A percentile compares a stretch with the other conserved stretches of the same genome.
Conservation (phyloP, 2,113 vertebrate species). For the Crypturellus undulatus region DNA sequence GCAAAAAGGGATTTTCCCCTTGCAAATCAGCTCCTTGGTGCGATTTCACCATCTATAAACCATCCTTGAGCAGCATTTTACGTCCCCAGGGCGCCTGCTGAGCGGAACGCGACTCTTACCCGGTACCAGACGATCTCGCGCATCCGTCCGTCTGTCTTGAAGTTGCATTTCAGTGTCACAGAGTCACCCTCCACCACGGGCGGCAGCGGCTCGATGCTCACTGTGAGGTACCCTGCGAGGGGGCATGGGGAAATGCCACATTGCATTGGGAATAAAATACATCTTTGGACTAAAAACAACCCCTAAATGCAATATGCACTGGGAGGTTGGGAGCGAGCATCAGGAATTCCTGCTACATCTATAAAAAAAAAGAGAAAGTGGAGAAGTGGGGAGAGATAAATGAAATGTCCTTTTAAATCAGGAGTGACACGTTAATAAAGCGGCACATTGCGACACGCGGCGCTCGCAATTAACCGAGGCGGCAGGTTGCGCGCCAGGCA, state of each 20-base stretch:
- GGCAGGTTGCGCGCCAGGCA: background rate
- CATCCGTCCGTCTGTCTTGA: conserved; percentile 97
- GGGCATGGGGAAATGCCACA: accelerated
- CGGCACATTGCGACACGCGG: background rate
- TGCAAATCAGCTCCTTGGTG: background rate
- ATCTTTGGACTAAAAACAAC: background rate
- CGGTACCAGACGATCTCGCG: conserved; percentile 98
- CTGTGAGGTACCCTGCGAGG: conserved; percentile 91
- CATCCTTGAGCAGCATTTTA: no score
- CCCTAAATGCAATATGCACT: no score
- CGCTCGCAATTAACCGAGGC: conserved; percentile 12
- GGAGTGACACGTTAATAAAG: conserved; percentile 38
- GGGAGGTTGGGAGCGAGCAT: background rate
- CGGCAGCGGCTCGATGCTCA: conserved; percentile 95
- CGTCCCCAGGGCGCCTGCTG: no score
- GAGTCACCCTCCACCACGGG: conserved; percentile 97
- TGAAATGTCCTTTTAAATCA: conserved; percentile 63
- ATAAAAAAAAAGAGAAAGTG: background rate
- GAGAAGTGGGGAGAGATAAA: conserved; percentile 35
- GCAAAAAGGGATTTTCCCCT: background rate
- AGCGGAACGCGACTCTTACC: conserved; percentile 80
- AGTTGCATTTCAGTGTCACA: conserved; percentile 98
- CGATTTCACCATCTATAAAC: no score
- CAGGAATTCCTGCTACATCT: conserved; percentile 4
- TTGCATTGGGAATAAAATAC: no score